These are phyloP conservation scores for Cataglyphis altisquamis DNA, from an alignment of 2,888 invertebrate genomes.

Conservation along the genomic window DNA sequence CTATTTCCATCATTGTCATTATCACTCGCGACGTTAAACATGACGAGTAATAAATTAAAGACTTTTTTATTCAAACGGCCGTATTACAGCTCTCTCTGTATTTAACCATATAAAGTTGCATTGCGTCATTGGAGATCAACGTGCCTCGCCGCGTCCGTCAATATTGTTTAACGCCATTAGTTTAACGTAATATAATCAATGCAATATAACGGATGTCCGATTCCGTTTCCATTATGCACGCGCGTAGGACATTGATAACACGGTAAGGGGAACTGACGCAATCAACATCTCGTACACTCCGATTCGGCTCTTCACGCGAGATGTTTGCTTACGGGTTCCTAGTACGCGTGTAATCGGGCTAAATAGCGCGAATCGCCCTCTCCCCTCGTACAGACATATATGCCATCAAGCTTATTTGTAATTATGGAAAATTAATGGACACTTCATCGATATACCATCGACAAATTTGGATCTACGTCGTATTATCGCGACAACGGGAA, in stretches of 20 bases:
- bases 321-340: slow-evolving; percentile 39
- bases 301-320: slow-evolving; percentile 49
- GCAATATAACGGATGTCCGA: slow-evolving; percentile 27
- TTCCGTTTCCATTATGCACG: slow-evolving; percentile 20
- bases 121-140: not conserved
- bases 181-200: slow-evolving; percentile 42
- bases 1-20: not conserved
- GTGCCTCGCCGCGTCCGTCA: not conserved
- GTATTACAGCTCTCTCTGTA: slow-evolving; percentile 5
- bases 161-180: slow-evolving; percentile 37
- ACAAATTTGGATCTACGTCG: slow-evolving; percentile 34
- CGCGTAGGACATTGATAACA: slow-evolving; percentile 15
- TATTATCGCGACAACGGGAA: slow-evolving; percentile 16
- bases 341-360: slow-evolving; percentile 40
- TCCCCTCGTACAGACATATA: not conserved
- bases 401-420: slow-evolving; percentile 43
- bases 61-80: not conserved
- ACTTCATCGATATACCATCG: slow-evolving; percentile 14
- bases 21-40: slow-evolving; percentile 5
- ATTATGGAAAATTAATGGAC: slow-evolving; percentile 50
- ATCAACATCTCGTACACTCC: slow-evolving; percentile 38
- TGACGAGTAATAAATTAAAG: not conserved
- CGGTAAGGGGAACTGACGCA: slow-evolving; percentile 19
- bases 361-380: slow-evolving; percentile 25
- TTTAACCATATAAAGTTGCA: slow-evolving; percentile 1